These are phyloP conservation scores for Vespertilio murinus DNA, from an alignment of 2,797 vertebrate species.

Conservation along the genomic window DNA sequence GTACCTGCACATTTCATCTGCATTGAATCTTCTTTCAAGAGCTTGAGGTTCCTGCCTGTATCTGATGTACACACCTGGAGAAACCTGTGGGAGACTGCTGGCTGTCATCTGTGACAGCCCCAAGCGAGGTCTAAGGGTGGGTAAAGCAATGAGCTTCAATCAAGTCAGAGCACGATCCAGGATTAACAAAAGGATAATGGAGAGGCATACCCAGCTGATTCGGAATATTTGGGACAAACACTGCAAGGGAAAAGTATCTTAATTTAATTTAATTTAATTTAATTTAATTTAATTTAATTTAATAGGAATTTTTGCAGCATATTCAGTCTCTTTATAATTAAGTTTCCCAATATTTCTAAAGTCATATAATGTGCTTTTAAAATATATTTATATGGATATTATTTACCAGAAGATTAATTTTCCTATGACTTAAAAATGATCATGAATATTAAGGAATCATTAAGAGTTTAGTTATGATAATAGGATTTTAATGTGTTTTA, in stretches of 20 bases:
- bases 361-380: neutral
- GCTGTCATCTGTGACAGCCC: neutral
- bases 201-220: neutral
- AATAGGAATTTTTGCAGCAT: neutral
- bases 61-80: neutral
- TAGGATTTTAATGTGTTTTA: neutral
- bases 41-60: neutral
- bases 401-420: neutral
- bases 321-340: neutral
- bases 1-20: neutral
- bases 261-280: conserved; percentile 54
- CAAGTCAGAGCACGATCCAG: conserved; percentile 58
- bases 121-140: neutral
- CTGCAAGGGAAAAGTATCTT: neutral
- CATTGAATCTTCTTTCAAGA: neutral
- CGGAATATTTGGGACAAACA: neutral
- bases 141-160: neutral
- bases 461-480: neutral
- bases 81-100: neutral
- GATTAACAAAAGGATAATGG: conserved; percentile 57
- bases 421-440: conserved; percentile 13
- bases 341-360: neutral
- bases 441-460: neutral
- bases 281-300: conserved; percentile 55
- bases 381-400: neutral